Base-by-base conservation (phyloP, 1,140 invertebrate genomes). In the Araneus ventricosus region DNA sequence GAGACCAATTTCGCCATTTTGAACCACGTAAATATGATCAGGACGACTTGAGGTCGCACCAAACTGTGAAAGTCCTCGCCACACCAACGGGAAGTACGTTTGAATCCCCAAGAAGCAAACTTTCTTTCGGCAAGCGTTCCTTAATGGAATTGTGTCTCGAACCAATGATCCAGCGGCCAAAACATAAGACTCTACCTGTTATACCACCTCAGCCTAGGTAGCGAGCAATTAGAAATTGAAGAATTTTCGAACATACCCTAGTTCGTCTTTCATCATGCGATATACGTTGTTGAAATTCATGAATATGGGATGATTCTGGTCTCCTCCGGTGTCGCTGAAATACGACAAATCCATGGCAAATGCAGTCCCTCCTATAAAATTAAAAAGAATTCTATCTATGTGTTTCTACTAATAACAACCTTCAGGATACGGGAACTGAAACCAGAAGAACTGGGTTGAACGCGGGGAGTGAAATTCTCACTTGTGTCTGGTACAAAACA, bases 341-440 rank as follows among this genome's bases (percentile, higher is more conserved):
- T 82, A 52, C 3, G 80, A 41, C 24, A 82, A 27, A n/a, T 82
- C 30, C 80, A 82, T 82, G 37, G 80, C 80, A 52, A n/a, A 52
- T 7, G 27, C 80, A 20, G n/a, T 82, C 7, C 24, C 80, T 10
- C 45, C 80, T 82, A 45, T n/a, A 82, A 82, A 24, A 45, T 20
- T 1, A 14, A 67, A 67, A 52, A 45, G n/a, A n/a, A n/a, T n/a
- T n/a, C n/a, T n/a, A n/a, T n/a, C n/a, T n/a, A n/a, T n/a, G n/a
- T n/a, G n/a, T n/a, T n/a, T n/a, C n/a, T n/a, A n/a, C n/a, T n/a
- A n/a, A n/a, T n/a, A n/a, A n/a, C n/a, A n/a, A n/a, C n/a, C n/a
- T n/a, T n/a, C n/a, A n/a, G n/a, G n/a, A n/a, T n/a, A n/a, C n/a
- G n/a, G n/a, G n/a, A n/a, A n/a, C n/a, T n/a, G n/a, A n/a, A n/a